Conservation (phyloP, 1,140 invertebrate species). For the Euwallacea fornicatus region DNA sequence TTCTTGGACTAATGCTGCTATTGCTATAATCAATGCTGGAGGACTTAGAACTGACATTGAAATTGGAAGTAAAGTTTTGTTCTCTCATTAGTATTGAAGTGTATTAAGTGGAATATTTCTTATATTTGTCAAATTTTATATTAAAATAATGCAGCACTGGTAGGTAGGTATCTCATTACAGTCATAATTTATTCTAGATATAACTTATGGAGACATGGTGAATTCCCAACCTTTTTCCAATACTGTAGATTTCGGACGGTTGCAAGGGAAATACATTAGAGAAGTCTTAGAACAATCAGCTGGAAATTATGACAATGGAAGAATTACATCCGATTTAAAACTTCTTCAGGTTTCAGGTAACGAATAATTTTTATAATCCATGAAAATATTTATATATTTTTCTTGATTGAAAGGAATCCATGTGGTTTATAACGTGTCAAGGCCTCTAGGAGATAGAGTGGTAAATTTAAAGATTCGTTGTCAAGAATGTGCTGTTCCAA, state of each 20-base stretch:
- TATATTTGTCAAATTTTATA: not conserved
- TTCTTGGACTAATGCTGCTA: constrained; percentile 68
- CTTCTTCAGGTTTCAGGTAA: constrained; percentile 56
- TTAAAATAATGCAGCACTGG: not conserved
- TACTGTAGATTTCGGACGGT: constrained; percentile 58
- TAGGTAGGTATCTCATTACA: not conserved
- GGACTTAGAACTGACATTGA: constrained; percentile 66
- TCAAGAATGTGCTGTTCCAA: constrained; percentile 65
- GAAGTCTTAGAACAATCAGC: constrained; percentile 56
- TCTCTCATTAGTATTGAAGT: not conserved
- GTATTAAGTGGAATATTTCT: too few species aligned
- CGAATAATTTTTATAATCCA: not conserved
- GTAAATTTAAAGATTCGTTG: constrained; percentile 62
- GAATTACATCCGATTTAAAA: constrained; percentile 56
- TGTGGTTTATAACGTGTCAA: constrained; percentile 56
- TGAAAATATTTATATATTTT: not conserved
- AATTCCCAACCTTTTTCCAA: constrained; percentile 61
- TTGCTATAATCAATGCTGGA: constrained; percentile 71
- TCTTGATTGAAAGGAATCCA: constrained; percentile 49
- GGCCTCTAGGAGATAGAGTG: constrained; percentile 62
- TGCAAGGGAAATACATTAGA: constrained; percentile 57
- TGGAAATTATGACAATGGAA: constrained; percentile 45
- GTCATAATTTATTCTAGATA: constrained; percentile 42
- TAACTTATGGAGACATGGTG: constrained; percentile 59
- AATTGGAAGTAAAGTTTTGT: constrained; percentile 54